These are phyloP conservation scores for Micromesistius poutassou DNA, from an alignment of 2,797 vertebrate genomes.

Conservation along the genomic window DNA sequence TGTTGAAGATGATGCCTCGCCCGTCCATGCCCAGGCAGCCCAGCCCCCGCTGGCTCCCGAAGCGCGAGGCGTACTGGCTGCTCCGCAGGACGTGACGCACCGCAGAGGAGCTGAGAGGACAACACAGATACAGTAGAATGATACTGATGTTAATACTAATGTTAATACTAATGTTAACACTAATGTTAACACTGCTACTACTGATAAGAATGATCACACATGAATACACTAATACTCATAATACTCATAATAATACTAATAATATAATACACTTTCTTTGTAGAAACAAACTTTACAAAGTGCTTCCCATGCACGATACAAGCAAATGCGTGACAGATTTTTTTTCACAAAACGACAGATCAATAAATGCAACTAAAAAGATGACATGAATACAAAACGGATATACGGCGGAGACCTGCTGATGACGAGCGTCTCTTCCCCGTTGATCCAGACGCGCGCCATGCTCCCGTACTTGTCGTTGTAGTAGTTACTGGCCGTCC, in stretches of 20 bases:
- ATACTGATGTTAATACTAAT: too few species aligned
- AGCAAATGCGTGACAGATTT: neutral
- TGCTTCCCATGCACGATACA: neutral
- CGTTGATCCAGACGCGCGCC: conserved; percentile 90
- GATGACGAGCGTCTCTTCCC: conserved; percentile 90
- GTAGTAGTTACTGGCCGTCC: conserved; percentile 92
- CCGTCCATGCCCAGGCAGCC: conserved; percentile 92
- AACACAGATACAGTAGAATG: neutral
- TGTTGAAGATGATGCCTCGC: conserved; percentile 93
- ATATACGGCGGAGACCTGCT: conserved; percentile 77
- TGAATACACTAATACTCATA: too few species aligned
- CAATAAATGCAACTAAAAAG: neutral
- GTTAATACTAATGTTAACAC: too few species aligned
- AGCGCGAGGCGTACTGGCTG: conserved; percentile 80
- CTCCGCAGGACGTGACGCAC: conserved; percentile 86
- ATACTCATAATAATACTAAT: neutral
- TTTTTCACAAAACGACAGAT: neutral
- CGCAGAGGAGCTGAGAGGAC: conserved; percentile 78
- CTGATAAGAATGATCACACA: too few species aligned
- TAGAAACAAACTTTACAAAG: neutral
- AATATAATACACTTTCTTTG: neutral
- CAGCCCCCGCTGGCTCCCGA: conserved; percentile 85
- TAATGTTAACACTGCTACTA: too few species aligned
- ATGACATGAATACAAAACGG: too few species aligned
- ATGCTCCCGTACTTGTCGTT: conserved; percentile 90